A percentile compares a stretch with the other conserved stretches of the same genome.
Conservation (phyloP, 2,797 vertebrate genomes). For the Uromys caudimaculatus region DNA sequence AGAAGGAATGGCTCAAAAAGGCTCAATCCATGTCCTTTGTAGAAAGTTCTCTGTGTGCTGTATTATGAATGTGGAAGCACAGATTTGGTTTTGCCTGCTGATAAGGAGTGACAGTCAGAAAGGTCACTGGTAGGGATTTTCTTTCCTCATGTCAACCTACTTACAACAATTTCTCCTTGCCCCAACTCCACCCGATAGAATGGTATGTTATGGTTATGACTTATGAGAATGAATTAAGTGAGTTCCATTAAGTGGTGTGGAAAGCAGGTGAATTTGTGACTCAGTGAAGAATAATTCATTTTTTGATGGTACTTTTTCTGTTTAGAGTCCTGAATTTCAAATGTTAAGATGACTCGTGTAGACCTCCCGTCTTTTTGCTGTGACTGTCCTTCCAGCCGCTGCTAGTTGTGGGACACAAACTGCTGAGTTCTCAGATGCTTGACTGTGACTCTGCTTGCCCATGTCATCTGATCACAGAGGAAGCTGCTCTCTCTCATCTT, state of each 20-base stretch:
- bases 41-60: background rate
- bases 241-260: constrained; percentile 16
- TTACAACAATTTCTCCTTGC: background rate
- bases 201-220: background rate
- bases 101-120: background rate
- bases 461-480: background rate
- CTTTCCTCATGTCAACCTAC: constrained; percentile 38
- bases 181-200: background rate
- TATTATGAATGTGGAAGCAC: background rate
- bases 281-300: background rate
- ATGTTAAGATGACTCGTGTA: background rate
- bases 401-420: background rate
- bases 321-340: constrained; percentile 20
- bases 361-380: background rate
- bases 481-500: background rate
- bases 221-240: constrained; percentile 37
- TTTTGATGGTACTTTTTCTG: background rate
- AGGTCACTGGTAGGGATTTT: background rate
- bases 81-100: constrained; percentile 23
- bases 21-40: background rate
- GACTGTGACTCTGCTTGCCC: fast-evolving
- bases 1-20: background rate
- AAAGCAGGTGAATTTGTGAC: constrained; percentile 17
- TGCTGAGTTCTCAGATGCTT: background rate
- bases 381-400: fast-evolving